Conservation (phyloP, 2,797 vertebrate genomes). For the Hipposideros larvatus region DNA sequence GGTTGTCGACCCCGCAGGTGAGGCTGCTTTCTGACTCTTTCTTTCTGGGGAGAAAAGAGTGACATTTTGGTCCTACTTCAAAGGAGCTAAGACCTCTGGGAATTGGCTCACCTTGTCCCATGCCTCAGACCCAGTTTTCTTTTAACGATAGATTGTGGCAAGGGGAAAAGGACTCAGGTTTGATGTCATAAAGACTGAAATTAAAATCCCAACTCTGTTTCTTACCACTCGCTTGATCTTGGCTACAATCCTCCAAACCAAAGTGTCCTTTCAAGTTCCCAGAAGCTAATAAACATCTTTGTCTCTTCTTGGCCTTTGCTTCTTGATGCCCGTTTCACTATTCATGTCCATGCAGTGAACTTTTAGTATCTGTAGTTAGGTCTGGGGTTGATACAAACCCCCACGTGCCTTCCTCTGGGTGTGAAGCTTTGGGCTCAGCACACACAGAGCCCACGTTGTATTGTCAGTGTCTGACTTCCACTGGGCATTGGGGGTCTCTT, state of each 20-base stretch:
- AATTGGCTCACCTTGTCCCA: background rate
- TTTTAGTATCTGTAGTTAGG: background rate
- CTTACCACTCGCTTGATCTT: background rate
- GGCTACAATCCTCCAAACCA: background rate
- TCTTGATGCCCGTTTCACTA: background rate
- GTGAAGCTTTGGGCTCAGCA: background rate
- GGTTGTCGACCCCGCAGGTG: background rate
- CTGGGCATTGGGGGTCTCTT: background rate
- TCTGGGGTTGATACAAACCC: background rate
- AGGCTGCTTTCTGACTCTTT: background rate
- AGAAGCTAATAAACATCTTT: background rate
- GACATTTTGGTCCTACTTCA: background rate
- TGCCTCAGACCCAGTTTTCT: background rate
- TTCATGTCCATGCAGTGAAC: background rate
- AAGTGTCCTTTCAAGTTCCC: background rate
- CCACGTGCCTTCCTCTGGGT: background rate
- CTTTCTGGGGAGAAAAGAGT: background rate
- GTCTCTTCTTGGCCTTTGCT: background rate
- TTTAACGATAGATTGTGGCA: background rate
- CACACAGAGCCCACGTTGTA: background rate
- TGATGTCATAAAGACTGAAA: background rate
- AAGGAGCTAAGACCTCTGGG: background rate
- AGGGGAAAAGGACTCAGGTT: background rate
- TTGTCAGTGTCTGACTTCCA: background rate
- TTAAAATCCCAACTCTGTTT: background rate